Evolutionary conservation across 2,888 invertebrate genomes (phyloP).

Genomic region (Calephelis perditalis): DNA sequence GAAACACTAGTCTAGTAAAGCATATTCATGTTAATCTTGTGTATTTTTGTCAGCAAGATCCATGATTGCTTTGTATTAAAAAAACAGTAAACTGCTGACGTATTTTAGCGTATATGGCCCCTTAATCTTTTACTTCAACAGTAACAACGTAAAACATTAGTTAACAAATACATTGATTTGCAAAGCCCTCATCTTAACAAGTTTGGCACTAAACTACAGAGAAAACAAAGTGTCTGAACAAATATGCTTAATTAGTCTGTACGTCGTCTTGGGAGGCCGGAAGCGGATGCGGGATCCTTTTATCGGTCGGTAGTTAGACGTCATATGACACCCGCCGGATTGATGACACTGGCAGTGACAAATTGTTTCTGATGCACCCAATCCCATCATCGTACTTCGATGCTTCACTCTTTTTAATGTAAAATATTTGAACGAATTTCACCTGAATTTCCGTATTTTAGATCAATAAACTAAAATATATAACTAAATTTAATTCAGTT

Average conservation of each 20-base stretch:
- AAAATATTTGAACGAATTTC: constrained; percentile 35
- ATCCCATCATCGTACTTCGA: too few species aligned
- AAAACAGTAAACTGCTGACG: too few species aligned
- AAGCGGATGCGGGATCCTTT: constrained; percentile 56
- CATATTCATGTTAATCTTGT: too few species aligned
- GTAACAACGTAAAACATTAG: too few species aligned
- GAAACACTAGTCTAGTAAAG: too few species aligned
- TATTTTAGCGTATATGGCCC: too few species aligned
- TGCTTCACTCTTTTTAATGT: constrained; percentile 3
- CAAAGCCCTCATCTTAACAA: background rate
- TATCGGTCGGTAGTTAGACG: constrained; percentile 27
- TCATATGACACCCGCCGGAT: constrained; percentile 11
- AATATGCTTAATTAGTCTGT: constrained; percentile 11
- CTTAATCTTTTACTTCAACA: too few species aligned
- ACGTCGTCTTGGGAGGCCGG: constrained; percentile 54
- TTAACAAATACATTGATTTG: background rate
- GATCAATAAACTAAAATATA: too few species aligned
- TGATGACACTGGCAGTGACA: constrained; percentile 1
- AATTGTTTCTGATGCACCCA: background rate
- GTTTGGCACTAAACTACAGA: background rate
- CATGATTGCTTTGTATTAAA: too few species aligned
- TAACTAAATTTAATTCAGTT: too few species aligned
- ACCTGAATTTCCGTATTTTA: too few species aligned
- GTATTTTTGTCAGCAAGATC: too few species aligned
- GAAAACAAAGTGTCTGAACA: constrained; percentile 7